phyloP scores from a whole-genome alignment of 2,888 invertebrate genomes.

The Teleiodes luculella region DNA sequence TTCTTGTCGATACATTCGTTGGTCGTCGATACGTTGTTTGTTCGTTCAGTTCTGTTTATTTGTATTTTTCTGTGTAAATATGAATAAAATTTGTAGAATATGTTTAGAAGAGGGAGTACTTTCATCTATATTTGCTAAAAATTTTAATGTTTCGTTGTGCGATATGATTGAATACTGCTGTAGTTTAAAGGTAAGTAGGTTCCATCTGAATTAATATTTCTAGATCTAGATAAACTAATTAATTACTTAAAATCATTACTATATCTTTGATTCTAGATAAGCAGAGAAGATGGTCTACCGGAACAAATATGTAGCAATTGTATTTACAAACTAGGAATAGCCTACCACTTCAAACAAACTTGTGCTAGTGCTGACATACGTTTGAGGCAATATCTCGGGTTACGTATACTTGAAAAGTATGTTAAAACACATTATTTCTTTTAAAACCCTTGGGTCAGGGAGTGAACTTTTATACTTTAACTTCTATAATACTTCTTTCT shows the following conservation, averaged over 20 bases:
- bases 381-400: slow-evolving; percentile 77
- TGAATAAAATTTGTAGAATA: slow-evolving; percentile 79
- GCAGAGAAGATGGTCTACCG: slow-evolving; percentile 77
- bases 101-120: slow-evolving; percentile 80
- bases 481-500: too few relatives aligned
- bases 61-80: slow-evolving; percentile 21
- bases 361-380: slow-evolving; percentile 80
- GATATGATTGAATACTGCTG: slow-evolving; percentile 81
- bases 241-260: not conserved
- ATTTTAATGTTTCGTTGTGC: slow-evolving; percentile 77
- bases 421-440: too few relatives aligned
- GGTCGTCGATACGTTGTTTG: too few relatives aligned
- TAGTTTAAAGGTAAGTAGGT: slow-evolving; percentile 71
- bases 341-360: slow-evolving; percentile 81
- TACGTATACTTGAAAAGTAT: slow-evolving; percentile 55
- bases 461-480: too few relatives aligned
- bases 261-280: slow-evolving; percentile 55
- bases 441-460: too few relatives aligned
- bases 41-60: too few relatives aligned
- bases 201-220: too few relatives aligned
- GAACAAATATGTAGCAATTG: slow-evolving; percentile 81
- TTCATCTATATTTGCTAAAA: slow-evolving; percentile 79
- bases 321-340: slow-evolving; percentile 79
- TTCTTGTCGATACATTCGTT: too few relatives aligned
- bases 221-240: too few relatives aligned